Base-by-base conservation (phyloP, 2,113 vertebrate genomes). In the Acrocephalus kingi region DNA sequence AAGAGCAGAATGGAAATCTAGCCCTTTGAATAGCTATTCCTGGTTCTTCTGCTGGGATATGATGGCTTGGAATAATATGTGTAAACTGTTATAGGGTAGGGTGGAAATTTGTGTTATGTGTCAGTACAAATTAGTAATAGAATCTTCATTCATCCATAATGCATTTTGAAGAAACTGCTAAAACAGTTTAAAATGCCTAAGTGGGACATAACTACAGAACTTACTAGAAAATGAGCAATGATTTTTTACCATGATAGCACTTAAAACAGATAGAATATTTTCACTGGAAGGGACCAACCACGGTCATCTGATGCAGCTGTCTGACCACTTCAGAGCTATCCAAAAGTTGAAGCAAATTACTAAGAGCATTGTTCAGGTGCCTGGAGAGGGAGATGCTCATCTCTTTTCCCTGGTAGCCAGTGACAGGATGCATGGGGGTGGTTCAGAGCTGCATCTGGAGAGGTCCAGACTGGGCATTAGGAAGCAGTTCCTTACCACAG, bases 351-450 rank as follows among this genome's bases (percentile, higher is more conserved):
- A 90, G 33, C 12, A 56, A 35, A 15, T 62, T 59, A 15, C 46
- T 56, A 27, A 64, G 15, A 45, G 10, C n/a, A 5, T 58, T 37
- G 20, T 49, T 59, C 11, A 67, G 15, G 25, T 64, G 33, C 45
- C 39, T 64, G 49, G 39, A 88, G n/a, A 54, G 14, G 17, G 25
- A 48, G 14, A 17, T 64, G 33, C 22, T 41, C 15, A 35, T 31
- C 11, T 45, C 41, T 62, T 49, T 56, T 73, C 18, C 21, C 6
- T 63, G n/a, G 9, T 30, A 54, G 20, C 23, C 45, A 37, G 16
- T 43, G 17, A 16, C 11, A 16, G 54, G 30, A 48, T 3, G 1
- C 8, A 2, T 46, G 30, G 24, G 9, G 7, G 12, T 15, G 8
- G 13, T 68, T 63, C 20, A 90, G 4, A 74, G 39, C 61, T 69